Evolutionary conservation across 30 jellyfish, hydroid and myxozoan species (phyloP).

Genomic region (Turritopsis dohrnii): DNA sequence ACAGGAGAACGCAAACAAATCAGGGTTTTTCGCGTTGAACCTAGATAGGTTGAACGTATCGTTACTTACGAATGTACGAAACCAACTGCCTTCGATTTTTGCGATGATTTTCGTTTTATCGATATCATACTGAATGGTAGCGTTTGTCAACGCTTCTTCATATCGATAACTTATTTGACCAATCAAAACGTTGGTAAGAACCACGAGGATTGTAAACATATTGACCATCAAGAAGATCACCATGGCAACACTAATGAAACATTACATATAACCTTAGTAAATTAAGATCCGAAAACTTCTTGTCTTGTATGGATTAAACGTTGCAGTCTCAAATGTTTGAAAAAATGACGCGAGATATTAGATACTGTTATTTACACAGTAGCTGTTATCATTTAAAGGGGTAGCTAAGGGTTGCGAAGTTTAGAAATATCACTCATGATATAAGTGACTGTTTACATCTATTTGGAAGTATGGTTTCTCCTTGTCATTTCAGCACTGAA

Average conservation of each 20-base stretch:
- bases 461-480: no score
- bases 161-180: constrained; percentile 85
- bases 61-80: constrained; percentile 59
- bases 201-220: constrained; percentile 60
- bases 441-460: no score
- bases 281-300: neutral
- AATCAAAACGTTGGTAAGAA: constrained; percentile 76
- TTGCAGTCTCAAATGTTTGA: neutral
- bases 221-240: constrained; percentile 53
- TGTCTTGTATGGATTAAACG: neutral
- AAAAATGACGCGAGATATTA: neutral
- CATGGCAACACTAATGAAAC: constrained; percentile 46
- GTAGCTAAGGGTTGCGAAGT: no score
- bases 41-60: neutral
- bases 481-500: no score
- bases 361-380: no score
- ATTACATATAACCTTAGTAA: neutral
- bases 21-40: neutral
- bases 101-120: constrained; percentile 60
- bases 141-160: constrained; percentile 61
- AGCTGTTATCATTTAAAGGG: no score
- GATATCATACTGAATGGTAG: constrained; percentile 66
- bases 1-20: no score
- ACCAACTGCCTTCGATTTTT: constrained; percentile 43
- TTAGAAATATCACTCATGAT: no score